Base-by-base conservation (phyloP, 2,113 vertebrate species). In the Columbina picui region DNA sequence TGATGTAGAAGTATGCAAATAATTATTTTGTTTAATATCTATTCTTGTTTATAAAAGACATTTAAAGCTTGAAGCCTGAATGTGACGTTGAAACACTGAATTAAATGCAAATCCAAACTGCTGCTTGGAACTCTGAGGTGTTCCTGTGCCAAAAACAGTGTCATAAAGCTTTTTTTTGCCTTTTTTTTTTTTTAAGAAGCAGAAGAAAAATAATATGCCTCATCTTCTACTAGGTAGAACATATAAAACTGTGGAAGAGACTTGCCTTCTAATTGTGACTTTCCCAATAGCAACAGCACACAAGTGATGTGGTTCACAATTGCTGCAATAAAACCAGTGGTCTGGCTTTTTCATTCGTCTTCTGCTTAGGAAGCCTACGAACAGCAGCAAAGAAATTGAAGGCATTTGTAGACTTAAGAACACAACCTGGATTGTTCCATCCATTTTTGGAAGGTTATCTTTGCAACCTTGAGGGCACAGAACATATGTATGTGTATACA, bases 331-430 rank as follows among this genome's bases (percentile, higher is more conserved):
- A 81, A 87, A 92, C 36, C 45, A 89, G 26, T 9, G 10, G 12
- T 64, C 63, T 83, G 52, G 34, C 34, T 86, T 60, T 86, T 50
- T 64, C 61, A 79, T 69, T 93, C n/a, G 60, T 87, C 67, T 87
- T 76, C 89, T 94, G 41, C 76, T 80, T 60, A 65, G 34, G 60
- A 95, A 83, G 69, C 43, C 70, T 89, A 76, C 10, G 0, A 93
- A 69, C 68, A 91, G 47, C 52, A 94, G 56, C 67, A 82, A 87
- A 86, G 57, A 89, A 92, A 77, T 34, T 53, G 45, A 95, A 91
- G 56, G 41, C 52, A 65, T 65, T 9, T 93, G 61, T 61, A 90
- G 71, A 52, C 19, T 75, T 26, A 84, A 52, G 69, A 93, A 92
- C 29, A 73, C 65, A 84, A 80, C 34, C 67, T 85, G 70, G 45